These are phyloP conservation scores for Myripristis murdjan DNA, from an alignment of 2,797 vertebrate genomes.

Conservation along the genomic window DNA sequence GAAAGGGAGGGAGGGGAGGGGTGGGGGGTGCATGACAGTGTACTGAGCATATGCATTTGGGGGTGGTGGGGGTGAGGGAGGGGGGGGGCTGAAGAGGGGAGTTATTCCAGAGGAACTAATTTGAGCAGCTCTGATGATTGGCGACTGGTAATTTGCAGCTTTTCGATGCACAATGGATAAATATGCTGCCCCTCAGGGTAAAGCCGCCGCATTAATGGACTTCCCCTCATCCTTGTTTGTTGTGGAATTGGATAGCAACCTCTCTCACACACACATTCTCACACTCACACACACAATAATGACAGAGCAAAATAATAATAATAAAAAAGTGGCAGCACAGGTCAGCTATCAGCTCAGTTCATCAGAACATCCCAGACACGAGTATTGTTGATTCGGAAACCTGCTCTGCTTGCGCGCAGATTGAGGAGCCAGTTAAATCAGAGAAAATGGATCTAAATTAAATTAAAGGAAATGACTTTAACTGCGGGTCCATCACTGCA, in stretches of 20 bases:
- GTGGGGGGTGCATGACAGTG: conserved; percentile 1
- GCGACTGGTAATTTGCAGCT: conserved; percentile 34
- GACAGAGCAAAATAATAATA: conserved; percentile 17
- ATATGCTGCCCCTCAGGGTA: conserved; percentile 6
- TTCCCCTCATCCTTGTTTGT: neutral
- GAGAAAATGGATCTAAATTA: neutral
- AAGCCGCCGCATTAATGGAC: conserved; percentile 5
- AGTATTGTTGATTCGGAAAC: neutral
- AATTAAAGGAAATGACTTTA: neutral
- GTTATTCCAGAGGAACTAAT: conserved; percentile 47
- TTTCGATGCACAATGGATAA: conserved; percentile 13
- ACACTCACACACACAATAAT: neutral
- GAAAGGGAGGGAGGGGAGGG: conserved; percentile 38
- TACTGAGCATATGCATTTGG: conserved; percentile 43
- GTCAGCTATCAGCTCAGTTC: neutral
- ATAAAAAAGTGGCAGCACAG: neutral
- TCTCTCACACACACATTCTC: no score
- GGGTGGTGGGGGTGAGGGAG: neutral
- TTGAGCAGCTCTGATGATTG: conserved; percentile 44
- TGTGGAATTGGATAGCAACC: conserved; percentile 1
- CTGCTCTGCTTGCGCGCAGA: neutral
- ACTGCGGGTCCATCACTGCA: neutral
- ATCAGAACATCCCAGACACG: neutral
- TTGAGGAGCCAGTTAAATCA: conserved; percentile 6
- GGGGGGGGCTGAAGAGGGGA: no score